Percentiles rank a stretch among this genome's conserved stretches.
Conservation (phyloP, 2,888 invertebrate genomes). For the Caenorhabditis doughertyi region DNA sequence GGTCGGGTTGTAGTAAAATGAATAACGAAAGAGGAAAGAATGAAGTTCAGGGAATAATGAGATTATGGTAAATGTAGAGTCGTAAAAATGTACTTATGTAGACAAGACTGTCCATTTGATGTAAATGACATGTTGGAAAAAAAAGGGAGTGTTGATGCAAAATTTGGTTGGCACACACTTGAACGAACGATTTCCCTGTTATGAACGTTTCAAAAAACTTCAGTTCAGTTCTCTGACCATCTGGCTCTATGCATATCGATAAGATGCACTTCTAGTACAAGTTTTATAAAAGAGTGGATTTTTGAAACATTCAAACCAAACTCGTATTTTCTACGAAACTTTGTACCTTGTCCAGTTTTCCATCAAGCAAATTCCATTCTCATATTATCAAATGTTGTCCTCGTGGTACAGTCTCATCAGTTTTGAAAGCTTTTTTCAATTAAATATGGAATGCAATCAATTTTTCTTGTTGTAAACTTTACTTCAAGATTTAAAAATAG, state of each 20-base stretch:
- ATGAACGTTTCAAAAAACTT: too few relatives aligned
- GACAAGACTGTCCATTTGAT: neutral
- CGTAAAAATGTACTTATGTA: neutral
- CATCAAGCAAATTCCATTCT: neutral
- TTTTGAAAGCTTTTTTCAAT: neutral
- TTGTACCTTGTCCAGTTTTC: too few relatives aligned
- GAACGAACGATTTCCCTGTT: too few relatives aligned
- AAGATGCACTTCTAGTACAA: too few relatives aligned
- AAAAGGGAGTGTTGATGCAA: neutral
- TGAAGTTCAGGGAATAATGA: neutral
- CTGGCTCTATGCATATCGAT: too few relatives aligned
- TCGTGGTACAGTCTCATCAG: neutral
- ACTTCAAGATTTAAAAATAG: neutral
- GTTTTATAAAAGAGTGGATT: too few relatives aligned
- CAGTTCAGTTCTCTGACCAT: too few relatives aligned
- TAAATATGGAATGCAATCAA: neutral
- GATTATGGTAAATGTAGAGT: conserved; percentile 27
- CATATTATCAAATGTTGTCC: neutral
- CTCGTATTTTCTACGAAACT: too few relatives aligned
- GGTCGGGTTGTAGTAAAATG: neutral
- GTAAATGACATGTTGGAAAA: conserved; percentile 1
- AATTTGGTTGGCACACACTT: too few relatives aligned
- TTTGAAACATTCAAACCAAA: too few relatives aligned
- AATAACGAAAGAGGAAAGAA: neutral
- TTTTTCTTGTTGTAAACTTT: neutral